phyloP scores from a whole-genome alignment of 1,140 invertebrate genomes.

The Sinella curviseta region DNA sequence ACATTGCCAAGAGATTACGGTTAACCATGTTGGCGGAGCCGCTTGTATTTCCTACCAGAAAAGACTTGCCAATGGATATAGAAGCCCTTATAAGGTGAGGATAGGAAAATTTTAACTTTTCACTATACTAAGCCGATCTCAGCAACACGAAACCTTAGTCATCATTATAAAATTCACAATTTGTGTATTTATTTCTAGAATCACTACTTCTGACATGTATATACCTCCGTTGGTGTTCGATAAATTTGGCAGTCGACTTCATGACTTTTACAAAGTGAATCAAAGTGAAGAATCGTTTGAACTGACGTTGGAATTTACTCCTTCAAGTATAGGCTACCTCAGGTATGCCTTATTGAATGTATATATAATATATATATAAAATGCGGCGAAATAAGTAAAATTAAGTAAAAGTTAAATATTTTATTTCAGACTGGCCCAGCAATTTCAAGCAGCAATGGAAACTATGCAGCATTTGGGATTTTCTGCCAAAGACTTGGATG shows the following conservation, averaged over 20 bases:
- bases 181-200: too few species aligned
- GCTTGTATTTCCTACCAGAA: conserved; percentile 62
- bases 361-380: conserved; percentile 62
- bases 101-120: not conserved
- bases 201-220: conserved; percentile 61
- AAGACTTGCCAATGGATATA: conserved; percentile 65
- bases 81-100: conserved; percentile 60
- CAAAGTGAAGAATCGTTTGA: conserved; percentile 39
- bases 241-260: conserved; percentile 75
- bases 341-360: conserved; percentile 49
- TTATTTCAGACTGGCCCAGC: conserved; percentile 64
- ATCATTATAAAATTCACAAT: too few species aligned
- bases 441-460: conserved; percentile 76
- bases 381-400: conserved; percentile 60
- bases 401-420: conserved; percentile 59
- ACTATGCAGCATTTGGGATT: conserved; percentile 78
- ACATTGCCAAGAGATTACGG: conserved; percentile 64
- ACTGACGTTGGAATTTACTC: conserved; percentile 56
- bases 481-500: conserved; percentile 89
- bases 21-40: conserved; percentile 68
- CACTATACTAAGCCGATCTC: not conserved
- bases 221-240: conserved; percentile 82
- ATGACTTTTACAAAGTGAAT: conserved; percentile 65
- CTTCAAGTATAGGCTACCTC: conserved; percentile 60
- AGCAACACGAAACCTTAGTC: too few species aligned